phyloP scores from a whole-genome alignment of 2,888 invertebrate genomes.

The Kuschelorhynchus macadamiae region DNA sequence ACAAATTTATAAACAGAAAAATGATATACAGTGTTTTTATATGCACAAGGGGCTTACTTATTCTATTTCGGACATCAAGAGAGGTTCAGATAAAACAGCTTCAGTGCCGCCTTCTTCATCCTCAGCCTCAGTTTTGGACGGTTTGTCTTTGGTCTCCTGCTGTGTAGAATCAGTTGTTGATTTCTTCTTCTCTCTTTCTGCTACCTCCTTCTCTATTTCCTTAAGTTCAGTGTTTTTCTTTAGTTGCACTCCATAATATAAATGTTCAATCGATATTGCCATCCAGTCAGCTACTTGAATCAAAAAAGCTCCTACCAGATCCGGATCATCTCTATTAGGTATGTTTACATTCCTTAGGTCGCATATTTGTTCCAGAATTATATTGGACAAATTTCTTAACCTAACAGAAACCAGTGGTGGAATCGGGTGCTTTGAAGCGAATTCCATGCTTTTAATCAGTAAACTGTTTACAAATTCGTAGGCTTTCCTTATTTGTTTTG shows the following conservation, averaged over 20 bases:
- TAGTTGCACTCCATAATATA: slow-evolving; percentile 64
- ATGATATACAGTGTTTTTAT: too few species aligned
- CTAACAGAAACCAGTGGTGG: slow-evolving; percentile 74
- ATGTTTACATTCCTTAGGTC: slow-evolving; percentile 89
- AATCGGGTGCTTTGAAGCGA: slow-evolving; percentile 62
- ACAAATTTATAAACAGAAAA: too few species aligned
- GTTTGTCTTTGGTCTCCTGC: too few species aligned
- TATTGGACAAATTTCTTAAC: slow-evolving; percentile 73
- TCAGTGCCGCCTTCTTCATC: too few species aligned
- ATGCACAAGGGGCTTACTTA: too few species aligned
- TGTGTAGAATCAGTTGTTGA: too few species aligned
- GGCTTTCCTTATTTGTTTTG: slow-evolving; percentile 47
- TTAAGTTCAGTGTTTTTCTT: slow-evolving; percentile 61
- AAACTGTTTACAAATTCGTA: slow-evolving; percentile 50
- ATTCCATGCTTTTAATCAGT: slow-evolving; percentile 56
- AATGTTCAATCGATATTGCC: slow-evolving; percentile 63
- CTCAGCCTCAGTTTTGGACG: not conserved
- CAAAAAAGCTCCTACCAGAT: slow-evolving; percentile 59
- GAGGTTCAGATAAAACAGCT: not conserved
- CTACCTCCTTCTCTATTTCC: slow-evolving; percentile 53
- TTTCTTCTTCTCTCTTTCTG: slow-evolving; percentile 49
- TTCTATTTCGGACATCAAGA: not conserved
- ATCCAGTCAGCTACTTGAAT: slow-evolving; percentile 64
- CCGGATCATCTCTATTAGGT: slow-evolving; percentile 71
- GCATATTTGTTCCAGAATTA: slow-evolving; percentile 72